phyloP scores from a whole-genome alignment of 2,888 invertebrate species.

The Acanthosepion lycidas region DNA sequence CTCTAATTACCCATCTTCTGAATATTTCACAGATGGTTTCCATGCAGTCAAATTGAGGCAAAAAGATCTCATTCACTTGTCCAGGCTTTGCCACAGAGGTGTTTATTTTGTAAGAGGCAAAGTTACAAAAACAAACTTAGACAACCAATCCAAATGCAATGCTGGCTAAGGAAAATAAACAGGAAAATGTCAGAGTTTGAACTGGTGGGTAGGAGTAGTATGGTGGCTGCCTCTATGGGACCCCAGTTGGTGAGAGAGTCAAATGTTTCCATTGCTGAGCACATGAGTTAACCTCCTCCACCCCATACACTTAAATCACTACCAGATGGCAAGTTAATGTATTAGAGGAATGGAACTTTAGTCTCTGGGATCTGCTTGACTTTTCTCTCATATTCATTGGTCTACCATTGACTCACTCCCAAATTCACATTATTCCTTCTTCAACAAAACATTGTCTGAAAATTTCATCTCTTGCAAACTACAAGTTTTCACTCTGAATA shows the following conservation, averaged over 20 bases:
- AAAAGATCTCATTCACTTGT: neutral
- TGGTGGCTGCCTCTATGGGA: neutral
- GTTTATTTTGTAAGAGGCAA: slow-evolving; percentile 53
- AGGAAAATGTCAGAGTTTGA: slow-evolving; percentile 51
- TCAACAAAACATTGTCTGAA: neutral
- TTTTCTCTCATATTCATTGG: neutral
- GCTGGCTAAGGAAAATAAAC: slow-evolving; percentile 50
- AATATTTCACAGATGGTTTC: slow-evolving; percentile 49
- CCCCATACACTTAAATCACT: slow-evolving; percentile 35
- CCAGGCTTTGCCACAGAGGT: slow-evolving; percentile 45
- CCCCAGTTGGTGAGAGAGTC: too few species aligned
- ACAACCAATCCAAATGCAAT: slow-evolving; percentile 49
- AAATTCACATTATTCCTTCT: neutral
- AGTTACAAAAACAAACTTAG: slow-evolving; percentile 51
- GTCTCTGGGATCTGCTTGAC: neutral
- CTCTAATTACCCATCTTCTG: slow-evolving; percentile 47
- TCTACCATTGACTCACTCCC: too few species aligned
- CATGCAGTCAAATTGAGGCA: neutral
- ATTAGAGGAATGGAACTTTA: neutral
- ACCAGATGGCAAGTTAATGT: slow-evolving; percentile 41
- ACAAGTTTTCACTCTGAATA: neutral
- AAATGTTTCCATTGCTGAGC: too few species aligned
- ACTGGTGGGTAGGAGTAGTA: neutral
- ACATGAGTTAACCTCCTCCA: neutral
- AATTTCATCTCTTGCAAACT: too few species aligned